These are phyloP conservation scores for Tigriopus californicus DNA, from an alignment of 2,888 invertebrate species.

Conservation along the genomic window DNA sequence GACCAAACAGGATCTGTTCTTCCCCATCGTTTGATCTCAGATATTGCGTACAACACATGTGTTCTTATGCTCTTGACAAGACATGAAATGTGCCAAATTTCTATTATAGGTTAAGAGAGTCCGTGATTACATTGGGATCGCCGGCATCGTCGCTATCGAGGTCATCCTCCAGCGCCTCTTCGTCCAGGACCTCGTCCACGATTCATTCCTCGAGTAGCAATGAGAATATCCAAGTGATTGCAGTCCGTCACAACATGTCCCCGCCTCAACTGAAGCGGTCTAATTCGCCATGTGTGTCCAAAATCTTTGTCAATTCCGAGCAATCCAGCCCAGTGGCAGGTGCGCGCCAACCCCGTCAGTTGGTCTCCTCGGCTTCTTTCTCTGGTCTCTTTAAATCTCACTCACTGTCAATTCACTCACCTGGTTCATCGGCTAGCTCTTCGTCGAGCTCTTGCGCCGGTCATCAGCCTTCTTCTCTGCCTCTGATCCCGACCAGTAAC, in stretches of 20 bases:
- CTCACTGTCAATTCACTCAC: background rate
- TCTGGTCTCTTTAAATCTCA: background rate
- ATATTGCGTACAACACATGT: no score
- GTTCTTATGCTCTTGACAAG: no score
- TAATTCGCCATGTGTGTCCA: background rate
- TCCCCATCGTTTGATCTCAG: no score
- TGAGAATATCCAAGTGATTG: constrained; percentile 4
- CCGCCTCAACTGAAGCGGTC: background rate
- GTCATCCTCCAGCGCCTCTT: no score
- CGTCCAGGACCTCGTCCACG: no score
- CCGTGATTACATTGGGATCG: no score
- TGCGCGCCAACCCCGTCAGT: no score
- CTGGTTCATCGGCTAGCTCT: background rate
- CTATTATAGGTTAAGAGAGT: no score
- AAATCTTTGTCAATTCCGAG: background rate
- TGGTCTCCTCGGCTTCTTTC: background rate
- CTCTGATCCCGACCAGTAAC: constrained; percentile 4
- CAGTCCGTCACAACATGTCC: background rate
- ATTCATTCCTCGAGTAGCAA: background rate
- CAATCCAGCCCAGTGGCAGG: background rate
- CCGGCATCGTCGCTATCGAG: no score
- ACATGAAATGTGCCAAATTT: no score
- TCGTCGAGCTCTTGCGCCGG: background rate
- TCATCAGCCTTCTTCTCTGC: background rate
- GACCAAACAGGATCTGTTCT: no score